A percentile compares a stretch with the other conserved stretches of the same genome.
Evolutionary conservation across 2,888 invertebrate genomes (phyloP).

Genomic region (Carpatolechia fugitivella): DNA sequence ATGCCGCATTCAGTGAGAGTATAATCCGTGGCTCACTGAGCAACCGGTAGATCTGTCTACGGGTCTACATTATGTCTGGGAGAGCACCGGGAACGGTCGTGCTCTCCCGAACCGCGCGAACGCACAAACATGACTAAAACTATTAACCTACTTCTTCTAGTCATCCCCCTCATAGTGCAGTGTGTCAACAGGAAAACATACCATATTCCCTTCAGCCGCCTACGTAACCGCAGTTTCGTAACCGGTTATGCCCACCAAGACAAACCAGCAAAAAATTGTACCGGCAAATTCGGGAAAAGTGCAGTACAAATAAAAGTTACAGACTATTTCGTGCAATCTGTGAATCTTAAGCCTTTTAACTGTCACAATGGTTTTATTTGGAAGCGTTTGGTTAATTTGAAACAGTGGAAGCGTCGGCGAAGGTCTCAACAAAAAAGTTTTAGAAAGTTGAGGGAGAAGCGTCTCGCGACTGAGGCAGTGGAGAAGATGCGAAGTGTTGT

Average conservation of each 20-base stretch:
- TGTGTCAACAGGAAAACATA: constrained; percentile 39
- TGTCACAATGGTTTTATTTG: constrained; percentile 50
- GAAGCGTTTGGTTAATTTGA: constrained; percentile 50
- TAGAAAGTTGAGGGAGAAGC: constrained; percentile 26
- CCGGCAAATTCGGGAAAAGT: constrained; percentile 24
- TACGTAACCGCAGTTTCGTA: no score
- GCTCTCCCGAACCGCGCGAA: constrained; percentile 22
- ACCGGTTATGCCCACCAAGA: no score
- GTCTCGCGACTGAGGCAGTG: constrained; percentile 5
- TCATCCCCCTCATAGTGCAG: constrained; percentile 45
- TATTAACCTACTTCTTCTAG: constrained; percentile 30
- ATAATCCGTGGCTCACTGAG: not conserved
- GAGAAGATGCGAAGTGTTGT: not conserved
- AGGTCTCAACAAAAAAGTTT: constrained; percentile 33
- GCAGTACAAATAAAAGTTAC: constrained; percentile 24
- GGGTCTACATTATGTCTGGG: constrained; percentile 51
- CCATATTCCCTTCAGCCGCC: no score
- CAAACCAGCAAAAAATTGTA: not conserved
- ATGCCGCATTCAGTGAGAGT: constrained; percentile 17
- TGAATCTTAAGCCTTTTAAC: constrained; percentile 38
- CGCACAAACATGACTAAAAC: constrained; percentile 43
- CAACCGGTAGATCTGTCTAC: constrained; percentile 13
- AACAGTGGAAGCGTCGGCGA: constrained; percentile 65
- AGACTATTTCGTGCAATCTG: constrained; percentile 25
- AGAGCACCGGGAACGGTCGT: constrained; percentile 55